A percentile compares a stretch with the other conserved stretches of the same genome.
Evolutionary conservation across 2,113 vertebrate genomes (phyloP).

Genomic region (Mystacornis crossleyi): DNA sequence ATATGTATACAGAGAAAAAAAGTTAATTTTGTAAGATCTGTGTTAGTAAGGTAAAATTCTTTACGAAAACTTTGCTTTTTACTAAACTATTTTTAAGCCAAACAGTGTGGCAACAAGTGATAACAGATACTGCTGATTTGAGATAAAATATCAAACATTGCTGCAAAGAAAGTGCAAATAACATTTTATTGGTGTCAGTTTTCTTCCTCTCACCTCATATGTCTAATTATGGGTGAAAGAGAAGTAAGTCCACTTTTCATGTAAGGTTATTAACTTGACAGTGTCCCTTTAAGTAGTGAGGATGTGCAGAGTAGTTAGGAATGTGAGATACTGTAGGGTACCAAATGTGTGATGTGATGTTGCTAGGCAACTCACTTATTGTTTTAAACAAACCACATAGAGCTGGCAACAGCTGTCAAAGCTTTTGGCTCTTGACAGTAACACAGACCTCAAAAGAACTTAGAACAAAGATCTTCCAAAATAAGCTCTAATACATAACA

Average conservation of each 20-base stretch:
- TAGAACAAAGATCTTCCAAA: conserved; percentile 70
- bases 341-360: conserved; percentile 72
- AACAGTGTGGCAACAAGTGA: not conserved
- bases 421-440: conserved; percentile 70
- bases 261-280: not conserved
- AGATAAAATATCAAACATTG: not conserved
- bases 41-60: not conserved
- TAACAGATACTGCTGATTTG: not conserved
- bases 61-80: not conserved
- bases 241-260: not conserved
- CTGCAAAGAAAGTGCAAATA: not conserved
- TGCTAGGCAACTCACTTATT: conserved; percentile 75
- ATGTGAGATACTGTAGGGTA: conserved; percentile 71
- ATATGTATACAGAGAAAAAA: not conserved
- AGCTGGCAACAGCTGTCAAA: conserved; percentile 74
- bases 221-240: not conserved
- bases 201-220: not conserved
- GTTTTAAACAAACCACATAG: conserved; percentile 75
- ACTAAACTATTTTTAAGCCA: not conserved
- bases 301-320: conserved; percentile 67
- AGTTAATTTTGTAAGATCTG: not conserved
- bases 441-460: conserved; percentile 65
- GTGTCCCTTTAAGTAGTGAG: conserved; percentile 39
- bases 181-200: not conserved
- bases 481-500: conserved; percentile 47